Percentiles rank a stretch among this genome's conserved stretches.
Conservation (phyloP, 2,888 invertebrate genomes). For the Ormyrus nitidulus region DNA sequence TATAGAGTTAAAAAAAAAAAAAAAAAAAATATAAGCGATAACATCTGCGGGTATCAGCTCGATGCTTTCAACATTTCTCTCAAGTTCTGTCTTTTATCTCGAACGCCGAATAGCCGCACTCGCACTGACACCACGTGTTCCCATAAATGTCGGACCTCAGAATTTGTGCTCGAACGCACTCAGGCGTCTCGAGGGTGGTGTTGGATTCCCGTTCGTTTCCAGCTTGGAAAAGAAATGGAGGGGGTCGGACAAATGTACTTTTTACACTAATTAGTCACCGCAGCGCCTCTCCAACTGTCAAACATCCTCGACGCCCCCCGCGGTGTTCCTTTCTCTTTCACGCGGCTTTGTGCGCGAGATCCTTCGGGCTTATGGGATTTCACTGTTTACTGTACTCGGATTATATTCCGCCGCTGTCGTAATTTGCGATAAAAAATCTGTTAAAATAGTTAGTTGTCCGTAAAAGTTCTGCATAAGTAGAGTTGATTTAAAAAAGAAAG, state of each 20-base stretch:
- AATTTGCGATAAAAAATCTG: too few species aligned
- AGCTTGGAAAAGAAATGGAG: constrained; percentile 15
- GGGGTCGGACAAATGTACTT: constrained; percentile 23
- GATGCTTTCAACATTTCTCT: not conserved
- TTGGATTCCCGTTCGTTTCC: constrained; percentile 19
- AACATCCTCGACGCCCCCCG: constrained; percentile 49
- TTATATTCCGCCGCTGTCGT: too few species aligned
- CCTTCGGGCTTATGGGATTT: too few species aligned
- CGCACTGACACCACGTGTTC: constrained; percentile 43
- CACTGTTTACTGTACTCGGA: too few species aligned
- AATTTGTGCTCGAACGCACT: constrained; percentile 47
- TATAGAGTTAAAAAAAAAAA: not conserved
- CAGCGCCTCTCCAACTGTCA: constrained; percentile 36
- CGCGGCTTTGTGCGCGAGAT: too few species aligned
- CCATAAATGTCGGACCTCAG: constrained; percentile 37
- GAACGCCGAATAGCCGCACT: not conserved
- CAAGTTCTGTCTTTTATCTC: not conserved
- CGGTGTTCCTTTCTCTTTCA: constrained; percentile 26
- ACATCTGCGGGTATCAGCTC: not conserved
- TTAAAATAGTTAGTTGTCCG: too few species aligned
- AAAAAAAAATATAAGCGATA: too few species aligned
- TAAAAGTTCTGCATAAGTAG: too few species aligned
- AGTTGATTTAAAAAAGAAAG: too few species aligned
- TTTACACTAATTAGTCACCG: constrained; percentile 53
- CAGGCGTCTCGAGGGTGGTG: constrained; percentile 40